Evolutionary conservation across 2,797 vertebrate genomes (phyloP).

Genomic region (Chelonia mydas): DNA sequence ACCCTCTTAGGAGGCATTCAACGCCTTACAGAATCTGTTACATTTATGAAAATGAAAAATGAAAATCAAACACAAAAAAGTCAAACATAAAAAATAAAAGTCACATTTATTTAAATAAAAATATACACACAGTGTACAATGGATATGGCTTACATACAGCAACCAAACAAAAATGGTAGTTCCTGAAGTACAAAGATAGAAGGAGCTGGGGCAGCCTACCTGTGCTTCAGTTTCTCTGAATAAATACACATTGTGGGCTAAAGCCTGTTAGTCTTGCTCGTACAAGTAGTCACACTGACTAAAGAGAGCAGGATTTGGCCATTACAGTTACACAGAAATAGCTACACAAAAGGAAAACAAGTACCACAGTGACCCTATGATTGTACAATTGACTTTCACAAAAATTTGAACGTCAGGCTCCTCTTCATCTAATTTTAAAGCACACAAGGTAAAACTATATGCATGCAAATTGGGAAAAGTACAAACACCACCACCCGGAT

Average conservation of each 20-base stretch:
- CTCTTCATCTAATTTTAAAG: slow-evolving; percentile 27
- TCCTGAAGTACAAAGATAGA: slow-evolving; percentile 57
- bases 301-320: not conserved
- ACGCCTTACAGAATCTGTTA: not conserved
- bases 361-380: not conserved
- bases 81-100: slow-evolving; percentile 84
- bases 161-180: slow-evolving; percentile 72
- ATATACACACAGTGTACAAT: slow-evolving; percentile 84
- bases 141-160: slow-evolving; percentile 79
- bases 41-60: slow-evolving; percentile 68
- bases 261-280: not conserved
- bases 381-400: slow-evolving; percentile 26
- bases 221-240: slow-evolving; percentile 57
- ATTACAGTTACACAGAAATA: slow-evolving; percentile 14
- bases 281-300: not conserved
- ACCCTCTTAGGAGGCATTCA: not conserved
- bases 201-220: slow-evolving; percentile 21
- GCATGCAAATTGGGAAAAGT: not conserved
- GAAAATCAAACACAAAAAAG: slow-evolving; percentile 63
- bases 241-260: not conserved
- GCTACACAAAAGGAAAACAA: slow-evolving; percentile 51
- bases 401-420: slow-evolving; percentile 12
- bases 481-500: not conserved
- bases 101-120: slow-evolving; percentile 87
- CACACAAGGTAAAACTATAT: not conserved